phyloP scores from a whole-genome alignment of 2,888 invertebrate genomes.

The Phyllotreta striolata region DNA sequence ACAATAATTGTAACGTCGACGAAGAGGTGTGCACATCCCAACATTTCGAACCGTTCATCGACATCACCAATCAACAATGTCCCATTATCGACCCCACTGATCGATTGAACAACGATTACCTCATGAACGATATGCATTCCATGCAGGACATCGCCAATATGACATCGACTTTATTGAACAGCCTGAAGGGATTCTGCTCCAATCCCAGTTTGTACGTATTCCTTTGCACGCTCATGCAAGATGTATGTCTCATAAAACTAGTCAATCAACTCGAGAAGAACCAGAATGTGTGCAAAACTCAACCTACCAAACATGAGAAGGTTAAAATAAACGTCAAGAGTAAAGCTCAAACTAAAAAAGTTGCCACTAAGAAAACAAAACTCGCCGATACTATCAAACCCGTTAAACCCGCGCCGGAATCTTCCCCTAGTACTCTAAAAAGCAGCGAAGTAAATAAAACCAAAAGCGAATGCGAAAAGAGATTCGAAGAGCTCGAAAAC shows the following conservation, averaged over 20 bases:
- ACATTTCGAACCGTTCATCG: background rate
- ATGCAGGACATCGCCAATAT: conserved; percentile 24
- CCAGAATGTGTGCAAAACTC: conserved; percentile 14
- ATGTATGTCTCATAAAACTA: conserved; percentile 48
- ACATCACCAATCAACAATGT: background rate
- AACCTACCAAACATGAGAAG: background rate
- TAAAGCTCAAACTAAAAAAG: background rate
- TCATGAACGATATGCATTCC: background rate
- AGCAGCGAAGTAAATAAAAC: background rate
- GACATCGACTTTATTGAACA: conserved; percentile 29
- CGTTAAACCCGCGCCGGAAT: too few relatives aligned
- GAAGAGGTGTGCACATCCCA: conserved; percentile 12
- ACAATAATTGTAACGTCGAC: conserved; percentile 19
- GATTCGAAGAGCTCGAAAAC: conserved; percentile 49
- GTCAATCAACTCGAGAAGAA: conserved; percentile 44
- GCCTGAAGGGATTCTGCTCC: conserved; percentile 36
- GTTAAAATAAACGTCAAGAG: background rate
- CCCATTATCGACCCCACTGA: background rate
- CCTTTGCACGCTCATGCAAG: conserved; percentile 47
- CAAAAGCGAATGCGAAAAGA: conserved; percentile 48
- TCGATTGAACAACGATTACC: background rate
- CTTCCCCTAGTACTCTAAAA: background rate
- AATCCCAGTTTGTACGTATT: conserved; percentile 44
- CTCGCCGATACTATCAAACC: too few relatives aligned
- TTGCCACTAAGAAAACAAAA: too few relatives aligned